Percentiles rank a stretch among this genome's conserved stretches.
These are phyloP conservation scores for Macrosiphum euphorbiae DNA, from an alignment of 2,888 invertebrate genomes.

Conservation along the genomic window DNA sequence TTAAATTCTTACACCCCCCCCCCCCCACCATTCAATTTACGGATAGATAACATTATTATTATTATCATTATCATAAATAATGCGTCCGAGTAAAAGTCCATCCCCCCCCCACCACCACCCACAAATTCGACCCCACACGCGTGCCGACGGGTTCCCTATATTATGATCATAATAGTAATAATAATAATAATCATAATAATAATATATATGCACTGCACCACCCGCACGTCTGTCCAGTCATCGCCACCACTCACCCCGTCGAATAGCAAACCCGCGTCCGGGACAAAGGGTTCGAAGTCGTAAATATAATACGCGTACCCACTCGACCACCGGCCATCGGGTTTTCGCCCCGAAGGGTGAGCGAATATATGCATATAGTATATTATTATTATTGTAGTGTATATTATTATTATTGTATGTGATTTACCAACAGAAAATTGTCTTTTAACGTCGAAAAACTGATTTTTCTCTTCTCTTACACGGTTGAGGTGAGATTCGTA, in stretches of 20 bases:
- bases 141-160: conserved; percentile 7
- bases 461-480: not conserved
- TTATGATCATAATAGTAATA: not conserved
- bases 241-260: not conserved
- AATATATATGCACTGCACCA: not conserved
- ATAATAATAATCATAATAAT: not conserved
- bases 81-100: not conserved
- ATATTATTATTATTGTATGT: not conserved
- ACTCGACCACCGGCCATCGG: not conserved
- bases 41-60: conserved; percentile 11
- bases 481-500: not conserved
- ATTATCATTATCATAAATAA: conserved; percentile 3
- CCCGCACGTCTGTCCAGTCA: not conserved
- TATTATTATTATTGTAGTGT: not conserved
- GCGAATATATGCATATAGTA: not conserved
- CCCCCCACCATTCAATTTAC: not conserved
- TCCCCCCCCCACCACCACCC: too few relatives aligned
- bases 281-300: conserved; percentile 23
- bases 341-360: not conserved
- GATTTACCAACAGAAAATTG: not conserved
- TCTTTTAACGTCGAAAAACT: not conserved
- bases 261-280: not conserved
- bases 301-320: conserved; percentile 10
- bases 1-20: not conserved
- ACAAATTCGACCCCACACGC: not conserved